Conservation (phyloP, 2,113 vertebrate species). For the Shinisaurus crocodilurus region DNA sequence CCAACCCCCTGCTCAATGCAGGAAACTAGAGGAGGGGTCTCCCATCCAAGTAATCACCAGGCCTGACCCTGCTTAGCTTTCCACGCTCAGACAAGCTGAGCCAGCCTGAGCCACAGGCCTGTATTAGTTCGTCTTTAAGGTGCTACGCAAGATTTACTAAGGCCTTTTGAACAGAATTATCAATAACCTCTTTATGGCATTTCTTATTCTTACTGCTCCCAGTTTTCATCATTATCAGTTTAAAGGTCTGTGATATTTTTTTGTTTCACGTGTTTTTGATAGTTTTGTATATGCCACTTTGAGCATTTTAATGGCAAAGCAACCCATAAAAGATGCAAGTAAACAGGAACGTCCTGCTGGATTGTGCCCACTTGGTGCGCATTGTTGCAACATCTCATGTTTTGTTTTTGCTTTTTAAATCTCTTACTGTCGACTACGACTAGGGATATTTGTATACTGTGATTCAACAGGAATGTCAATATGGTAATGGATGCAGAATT, state of each 20-base stretch:
- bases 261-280: not conserved
- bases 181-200: too few species aligned
- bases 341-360: not conserved
- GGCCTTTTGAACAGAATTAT: too few species aligned
- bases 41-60: too few species aligned
- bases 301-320: too few species aligned
- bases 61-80: too few species aligned
- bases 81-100: too few species aligned
- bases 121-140: too few species aligned
- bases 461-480: not conserved
- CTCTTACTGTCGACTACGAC: not conserved
- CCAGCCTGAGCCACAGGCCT: too few species aligned
- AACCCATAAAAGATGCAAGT: not conserved
- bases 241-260: not conserved
- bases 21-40: too few species aligned
- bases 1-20: too few species aligned
- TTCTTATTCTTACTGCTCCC: not conserved
- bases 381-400: not conserved
- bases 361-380: not conserved
- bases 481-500: not conserved
- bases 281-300: too few species aligned
- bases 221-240: not conserved
- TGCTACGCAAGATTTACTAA: too few species aligned
- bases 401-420: not conserved
- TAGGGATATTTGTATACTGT: not conserved